Percentiles rank a stretch among this genome's conserved stretches.
Conservation (phyloP, 2,888 invertebrate species). For the Taphrorychus bicolor region DNA sequence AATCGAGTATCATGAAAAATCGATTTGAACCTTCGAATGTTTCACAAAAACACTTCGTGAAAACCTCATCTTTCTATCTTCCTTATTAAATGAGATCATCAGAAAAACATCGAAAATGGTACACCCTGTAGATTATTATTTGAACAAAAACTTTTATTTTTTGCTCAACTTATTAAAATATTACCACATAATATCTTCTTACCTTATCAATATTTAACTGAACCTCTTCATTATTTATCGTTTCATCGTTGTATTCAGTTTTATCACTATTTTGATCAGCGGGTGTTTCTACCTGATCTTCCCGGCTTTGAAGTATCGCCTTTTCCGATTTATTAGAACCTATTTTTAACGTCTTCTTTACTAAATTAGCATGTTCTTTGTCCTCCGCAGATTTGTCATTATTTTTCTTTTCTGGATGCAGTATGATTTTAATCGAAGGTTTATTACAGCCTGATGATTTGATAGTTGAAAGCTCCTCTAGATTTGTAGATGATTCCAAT, state of each 20-base stretch:
- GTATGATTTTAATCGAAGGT: neutral
- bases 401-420: neutral
- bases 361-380: neutral
- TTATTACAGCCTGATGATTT: neutral
- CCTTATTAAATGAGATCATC: too few species aligned
- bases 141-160: too few species aligned
- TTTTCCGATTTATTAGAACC: too few species aligned
- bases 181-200: neutral
- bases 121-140: too few species aligned
- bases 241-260: slow-evolving; percentile 5
- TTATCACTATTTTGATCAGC: neutral
- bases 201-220: slow-evolving; percentile 42
- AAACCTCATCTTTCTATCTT: too few species aligned
- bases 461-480: neutral
- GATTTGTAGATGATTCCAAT: neutral
- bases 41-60: too few species aligned
- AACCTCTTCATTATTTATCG: slow-evolving; percentile 25
- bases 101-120: too few species aligned
- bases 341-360: too few species aligned
- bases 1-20: too few species aligned
- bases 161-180: too few species aligned
- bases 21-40: too few species aligned
- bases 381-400: neutral
- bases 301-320: neutral
- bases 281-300: neutral